Base-by-base conservation (phyloP, 2,113 vertebrate species). In the Nymphicus hollandicus region DNA sequence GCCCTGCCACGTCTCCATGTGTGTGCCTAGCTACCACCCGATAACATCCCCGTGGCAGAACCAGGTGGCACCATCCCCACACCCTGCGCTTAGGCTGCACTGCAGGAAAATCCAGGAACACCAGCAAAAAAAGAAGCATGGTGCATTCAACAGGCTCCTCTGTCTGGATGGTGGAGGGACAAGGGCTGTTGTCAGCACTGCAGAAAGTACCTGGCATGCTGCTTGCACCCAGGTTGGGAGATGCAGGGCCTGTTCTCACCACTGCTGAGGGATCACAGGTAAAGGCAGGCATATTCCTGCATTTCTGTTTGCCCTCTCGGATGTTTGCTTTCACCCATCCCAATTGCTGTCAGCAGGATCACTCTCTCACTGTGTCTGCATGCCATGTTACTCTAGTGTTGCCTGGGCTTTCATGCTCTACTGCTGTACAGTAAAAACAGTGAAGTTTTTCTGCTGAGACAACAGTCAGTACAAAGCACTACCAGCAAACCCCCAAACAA, bases 331-430 rank as follows among this genome's bases (percentile, higher is more conserved):
- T 76, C 66, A 41, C 6, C 29, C 78, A 65, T 29, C 10, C 43
- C 0, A 0, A 47, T 7, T 6, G 35, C 0, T 1, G 52, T 7
- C 81, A 74, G 72, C 76, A 71, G 46, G 46, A 63, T 35, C 50
- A 11, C 24, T 11, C 63, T 61, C 46, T n/a, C 53, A 15, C 31
- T 0, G 0, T 37, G 53, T 17, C 76, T 77, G 63, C 28, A 23
- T 0, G 3, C 49, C 44, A 0, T 1, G 27, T 13, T 44, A 79
- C 63, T 41, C 64, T 31, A 14, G 25, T 8, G 52, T 10, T 7
- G 13, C 50, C 60, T 15, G 8, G 35, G 64, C 43, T 78, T 71
- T 29, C 61, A 11, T 12, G 33, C 29, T 78, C 55, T 76, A 14
- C 68, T 66, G 33, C 47, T 29, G 65, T 0, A 74, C 72, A 74